Evolutionary conservation across 2,797 vertebrate genomes (phyloP), one percentile per base, ranked within the genome.

Genomic region (Artibeus jamaicensis): DNA sequence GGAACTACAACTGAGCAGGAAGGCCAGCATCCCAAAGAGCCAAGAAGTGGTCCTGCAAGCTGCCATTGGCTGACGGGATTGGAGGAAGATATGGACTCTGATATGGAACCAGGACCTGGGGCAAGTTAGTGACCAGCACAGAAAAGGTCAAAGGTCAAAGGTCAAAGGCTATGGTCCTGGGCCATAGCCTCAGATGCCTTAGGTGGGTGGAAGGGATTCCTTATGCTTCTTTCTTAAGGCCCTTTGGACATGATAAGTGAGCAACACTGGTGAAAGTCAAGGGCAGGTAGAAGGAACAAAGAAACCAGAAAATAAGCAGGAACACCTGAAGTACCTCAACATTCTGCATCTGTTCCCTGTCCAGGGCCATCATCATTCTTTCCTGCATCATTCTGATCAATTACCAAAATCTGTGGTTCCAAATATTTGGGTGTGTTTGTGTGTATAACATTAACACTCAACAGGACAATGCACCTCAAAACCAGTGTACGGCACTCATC

Each of bases 401-500:
- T 94, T 85, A 53, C 2, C 29, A 85, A 89, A 68, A 67, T 37
- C 7, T 77, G 42, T 68, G 39, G 14, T 83, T 86, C 44, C 71
- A 83, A 82, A 74, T 32, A 37, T 92, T 81, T 77, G 15, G 22
- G 9, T 22, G 18, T 53, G 42, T 70, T 34, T 74, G 5, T 18
- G 19, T 65, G 3, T 39, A 3, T 71, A 29, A 87, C 21, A 68
- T 55, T 32, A 73, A 95, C 24, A 53, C 12, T 37, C 24, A 92
- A 87, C 70, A 90, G 67, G 93, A 89, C n/a, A 78, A 77, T 12
- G n/a, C 14, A 67, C 14, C 65, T 93, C 55, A n/a, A 86, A 96
- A 86, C 14, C 48, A 67, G 34, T 21, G 37, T 34, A 29, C 3
- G 32, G 39, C 6, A 50, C 44, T 55, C 39, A 18, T 57, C 55